phyloP scores from a whole-genome alignment of 2,888 invertebrate species.

The Drosophila infuscata region DNA sequence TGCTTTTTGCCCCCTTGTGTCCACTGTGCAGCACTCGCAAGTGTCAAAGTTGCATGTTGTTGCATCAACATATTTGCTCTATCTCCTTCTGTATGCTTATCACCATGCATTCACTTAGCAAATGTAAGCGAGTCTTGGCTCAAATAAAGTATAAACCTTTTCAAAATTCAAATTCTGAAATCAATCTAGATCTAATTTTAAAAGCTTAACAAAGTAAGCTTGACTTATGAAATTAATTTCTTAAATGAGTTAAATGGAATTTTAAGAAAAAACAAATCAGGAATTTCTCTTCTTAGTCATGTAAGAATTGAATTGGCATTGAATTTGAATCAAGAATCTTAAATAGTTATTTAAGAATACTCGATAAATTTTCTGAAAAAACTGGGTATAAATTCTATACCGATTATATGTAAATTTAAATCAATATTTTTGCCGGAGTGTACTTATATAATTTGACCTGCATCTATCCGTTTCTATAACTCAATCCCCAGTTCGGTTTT shows the following conservation, averaged over 20 bases:
- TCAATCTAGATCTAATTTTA: too few relatives aligned
- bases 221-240: background rate
- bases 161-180: background rate
- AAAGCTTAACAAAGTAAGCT: too few relatives aligned
- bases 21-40: slow-evolving; percentile 35
- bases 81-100: slow-evolving; percentile 13
- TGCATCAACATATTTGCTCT: slow-evolving; percentile 70
- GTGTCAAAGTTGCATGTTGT: slow-evolving; percentile 78
- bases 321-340: background rate
- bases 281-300: background rate
- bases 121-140: background rate
- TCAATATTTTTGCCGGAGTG: background rate
- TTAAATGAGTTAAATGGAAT: too few relatives aligned
- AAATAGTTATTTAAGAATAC: background rate
- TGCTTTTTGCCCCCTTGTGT: background rate
- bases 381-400: too few relatives aligned
- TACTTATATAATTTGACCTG: background rate
- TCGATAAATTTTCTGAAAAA: too few relatives aligned
- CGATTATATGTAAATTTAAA: background rate
- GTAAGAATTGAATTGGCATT: background rate
- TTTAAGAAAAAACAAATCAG: too few relatives aligned
- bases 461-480: slow-evolving; percentile 5
- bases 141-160: background rate
- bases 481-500: slow-evolving; percentile 5
- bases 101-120: slow-evolving; percentile 1